Base-by-base conservation (phyloP, 2,888 invertebrate genomes). In the Cheilosia grossa region DNA sequence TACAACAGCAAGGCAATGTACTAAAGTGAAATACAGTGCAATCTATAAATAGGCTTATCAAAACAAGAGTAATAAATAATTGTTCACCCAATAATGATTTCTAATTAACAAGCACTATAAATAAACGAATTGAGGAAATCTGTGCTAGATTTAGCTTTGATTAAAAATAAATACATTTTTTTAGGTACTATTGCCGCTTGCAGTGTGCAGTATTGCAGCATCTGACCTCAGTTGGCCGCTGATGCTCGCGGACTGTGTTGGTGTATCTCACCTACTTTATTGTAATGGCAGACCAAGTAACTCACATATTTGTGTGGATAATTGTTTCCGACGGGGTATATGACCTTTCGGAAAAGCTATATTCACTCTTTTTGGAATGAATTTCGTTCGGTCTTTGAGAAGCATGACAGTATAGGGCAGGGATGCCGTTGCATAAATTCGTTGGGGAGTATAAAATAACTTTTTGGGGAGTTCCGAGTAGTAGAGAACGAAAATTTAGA, bases 121-220 rank as follows among this genome's bases (percentile, higher is more conserved):
- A 75, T 67, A 37, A 63, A 51, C 2, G 3, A 64, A 79, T 74
- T 83, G 79, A 79, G 79, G 82, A 79, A 83, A 83, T 83, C 69
- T 79, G 79, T 83, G 73, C 79, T 63, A 79, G 79, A 79, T 83
- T 83, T 74, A 56, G 51, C 63, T 74, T 79, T 79, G 69, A 40
- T 70, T 82, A 61, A 33, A 33, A 47, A 15, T 24, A 51, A 72
- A 66, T 51, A 17, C 42, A 51, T 40, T 58, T 40, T 58, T 49
- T 70, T 13, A 42, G 63, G 51, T 42, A 21, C 19, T 42, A 19
- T 21, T 24, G 9, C 9, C 1, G 17, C 5, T 19, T 27, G 21
- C 0, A 47, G 7, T 30, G 27, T 59, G 73, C 47, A 67, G 40
- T 66, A 21, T 37, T 59, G 21, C n/a, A 63, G 24, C 27, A 44